Base-by-base conservation (phyloP, 1,140 invertebrate genomes). In the Drosophila arawakana region DNA sequence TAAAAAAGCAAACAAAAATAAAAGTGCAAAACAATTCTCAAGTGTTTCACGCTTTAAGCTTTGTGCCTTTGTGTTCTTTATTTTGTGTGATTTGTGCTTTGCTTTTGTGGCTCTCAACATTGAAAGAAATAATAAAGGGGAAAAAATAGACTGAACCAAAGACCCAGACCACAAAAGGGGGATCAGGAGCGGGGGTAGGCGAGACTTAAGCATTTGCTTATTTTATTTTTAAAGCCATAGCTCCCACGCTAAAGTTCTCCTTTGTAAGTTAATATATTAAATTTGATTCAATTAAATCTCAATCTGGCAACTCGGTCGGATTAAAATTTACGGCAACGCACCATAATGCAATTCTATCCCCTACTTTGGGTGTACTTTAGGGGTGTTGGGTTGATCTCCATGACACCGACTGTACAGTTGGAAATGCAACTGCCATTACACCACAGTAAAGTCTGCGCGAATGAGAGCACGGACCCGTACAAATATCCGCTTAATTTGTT, bases 21-120 rank as follows among this genome's bases (percentile, higher is more conserved):
- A 86, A 86, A 78, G 82, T 83, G 84, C 78, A 77, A 89, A 88
- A 63, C 80, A 89, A 84, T 88, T 88, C 83, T 88, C 80, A 88
- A 88, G 83, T 84, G 83, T 73, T 89, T 89, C 75, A 75, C 65
- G 80, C 80, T 83, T 80, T 89, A 89, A 83, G 83, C 83, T 69
- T 83, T 73, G 65, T 81, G 72, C 79, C 76, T 88, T 83, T 74
- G 43, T 78, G 79, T 69, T 69, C 62, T 76, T 58, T 46, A 55
- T 69, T 44, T 52, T 59, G 57, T 58, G 25, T 57, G 78, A 68
- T 76, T 76, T 67, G 52, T 59, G 57, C 58, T 76, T 59, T 41
- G 39, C 65, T 49, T 47, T 43, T 47, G 46, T 18, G 52, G 35
- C 34, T 55, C 49, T 74, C 25, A 39, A 34, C 39, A 60, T 46